Evolutionary conservation across 2,113 vertebrate genomes (phyloP).

Genomic region (Salvelinus alpinus): DNA sequence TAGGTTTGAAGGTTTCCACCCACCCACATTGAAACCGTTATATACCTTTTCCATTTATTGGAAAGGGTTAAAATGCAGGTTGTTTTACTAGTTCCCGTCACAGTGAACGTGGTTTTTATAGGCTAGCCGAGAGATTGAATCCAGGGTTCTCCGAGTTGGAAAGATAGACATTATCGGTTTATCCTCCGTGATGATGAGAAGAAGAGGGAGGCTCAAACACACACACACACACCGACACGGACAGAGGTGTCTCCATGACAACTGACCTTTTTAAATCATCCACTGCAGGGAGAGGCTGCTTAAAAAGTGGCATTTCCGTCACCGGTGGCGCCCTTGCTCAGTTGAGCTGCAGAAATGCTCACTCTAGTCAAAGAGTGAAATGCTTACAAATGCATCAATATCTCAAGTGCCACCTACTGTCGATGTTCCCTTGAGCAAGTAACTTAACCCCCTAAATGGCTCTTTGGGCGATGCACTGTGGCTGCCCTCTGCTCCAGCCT

Average conservation of each 20-base stretch:
- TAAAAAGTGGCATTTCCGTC: slow-evolving; percentile 53
- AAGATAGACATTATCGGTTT: background rate
- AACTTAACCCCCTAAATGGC: no score
- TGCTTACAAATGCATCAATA: no score
- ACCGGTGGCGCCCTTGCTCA: slow-evolving; percentile 54
- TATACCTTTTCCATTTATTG: slow-evolving; percentile 34
- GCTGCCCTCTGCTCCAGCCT: no score
- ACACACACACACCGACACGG: background rate
- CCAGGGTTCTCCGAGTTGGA: slow-evolving; percentile 21
- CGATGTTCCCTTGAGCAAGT: no score
- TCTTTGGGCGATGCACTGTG: no score
- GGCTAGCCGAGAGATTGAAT: slow-evolving; percentile 48
- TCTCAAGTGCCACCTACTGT: no score
- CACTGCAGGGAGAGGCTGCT: slow-evolving; percentile 15
- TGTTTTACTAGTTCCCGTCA: slow-evolving; percentile 45
- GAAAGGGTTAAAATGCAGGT: slow-evolving; percentile 17
- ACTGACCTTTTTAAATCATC: slow-evolving; percentile 33
- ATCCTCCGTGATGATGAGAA: no score
- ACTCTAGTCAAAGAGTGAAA: no score
- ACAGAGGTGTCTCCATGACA: slow-evolving; percentile 54
- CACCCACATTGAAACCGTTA: background rate
- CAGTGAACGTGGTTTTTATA: slow-evolving; percentile 50
- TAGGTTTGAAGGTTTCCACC: background rate
- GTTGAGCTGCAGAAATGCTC: background rate
- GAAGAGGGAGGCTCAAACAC: no score